Evolutionary conservation across 2,797 vertebrate species (phyloP), one percentile per base, ranked within the genome.

Genomic region (Emys orbicularis): DNA sequence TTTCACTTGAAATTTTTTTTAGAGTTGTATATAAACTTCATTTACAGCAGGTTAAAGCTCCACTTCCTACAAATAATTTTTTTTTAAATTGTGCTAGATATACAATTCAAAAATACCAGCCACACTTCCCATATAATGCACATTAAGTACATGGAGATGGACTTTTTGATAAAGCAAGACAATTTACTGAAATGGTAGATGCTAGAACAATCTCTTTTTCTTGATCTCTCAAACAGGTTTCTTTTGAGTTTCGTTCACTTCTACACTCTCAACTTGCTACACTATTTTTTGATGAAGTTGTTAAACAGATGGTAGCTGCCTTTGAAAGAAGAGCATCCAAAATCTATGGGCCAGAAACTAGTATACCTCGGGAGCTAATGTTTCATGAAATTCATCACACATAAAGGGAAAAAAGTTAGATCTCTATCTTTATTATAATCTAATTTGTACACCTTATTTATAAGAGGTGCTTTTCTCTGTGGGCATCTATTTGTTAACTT

Each of bases 181-280:
- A 15, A 52, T 54, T 23, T 21, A 54, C 19, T 3, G 12, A 15
- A 87, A 29, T 6, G 49, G 2, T 3, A 49, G 1, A 31, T 5
- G 50, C 2, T 57, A 12, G 13, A 91, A 84, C 82, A 90, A 5
- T 80, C 68, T 68, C 68, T 68, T 34, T 83, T 0, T 37, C 54
- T 93, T 65, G 76, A 0, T 84, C 96, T 96, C 91, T 92, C 86
- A 2, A 92, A 84, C 98, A 99, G 99, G 98, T 99, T 97, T 99
- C 99, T 92, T 99, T 99, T 18, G 99, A 99, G 98, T 99, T 99
- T 84, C 99, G 99, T 61, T 99, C 99, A 11, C 98, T 99, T 84
- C 97, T 99, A 41, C 99, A 99, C 97, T 99, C 99, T 53, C 99
- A 99, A 94, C 98, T 99, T 1, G 99, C 99, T 49, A 98, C 99